Percentiles rank a stretch among this genome's conserved stretches.
These are phyloP conservation scores for Chiloscyllium punctatum DNA, from an alignment of 2,797 vertebrate species.

Conservation along the genomic window DNA sequence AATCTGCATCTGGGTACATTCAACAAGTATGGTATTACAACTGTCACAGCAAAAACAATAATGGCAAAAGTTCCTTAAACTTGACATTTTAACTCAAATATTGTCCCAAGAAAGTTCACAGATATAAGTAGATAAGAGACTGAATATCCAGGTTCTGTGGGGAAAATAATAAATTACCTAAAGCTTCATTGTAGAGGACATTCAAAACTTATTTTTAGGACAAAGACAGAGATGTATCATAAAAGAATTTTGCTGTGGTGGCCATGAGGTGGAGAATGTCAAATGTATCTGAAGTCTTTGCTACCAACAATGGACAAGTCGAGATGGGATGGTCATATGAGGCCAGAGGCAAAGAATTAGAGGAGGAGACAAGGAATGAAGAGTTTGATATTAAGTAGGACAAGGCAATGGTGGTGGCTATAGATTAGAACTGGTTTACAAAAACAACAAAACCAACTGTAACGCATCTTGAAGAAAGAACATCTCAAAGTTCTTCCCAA, in stretches of 20 bases:
- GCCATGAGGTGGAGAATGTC: too few relatives aligned
- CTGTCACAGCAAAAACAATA: background rate
- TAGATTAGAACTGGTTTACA: background rate
- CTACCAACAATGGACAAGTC: background rate
- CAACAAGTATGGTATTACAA: background rate
- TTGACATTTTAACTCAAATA: background rate
- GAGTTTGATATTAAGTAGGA: background rate
- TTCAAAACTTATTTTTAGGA: background rate
- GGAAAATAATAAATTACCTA: background rate
- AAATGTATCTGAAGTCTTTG: background rate
- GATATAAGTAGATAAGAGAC: background rate
- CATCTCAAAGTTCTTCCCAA: background rate
- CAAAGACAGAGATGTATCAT: background rate
- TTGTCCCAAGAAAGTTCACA: background rate
- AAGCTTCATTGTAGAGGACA: background rate
- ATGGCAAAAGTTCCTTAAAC: background rate
- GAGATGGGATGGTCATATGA: background rate
- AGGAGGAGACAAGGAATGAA: background rate
- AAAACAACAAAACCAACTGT: background rate
- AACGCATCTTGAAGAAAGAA: background rate
- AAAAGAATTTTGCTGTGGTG: background rate
- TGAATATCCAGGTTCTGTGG: background rate
- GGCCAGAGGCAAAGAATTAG: background rate
- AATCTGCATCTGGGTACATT: background rate
- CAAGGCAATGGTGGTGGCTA: background rate